Evolutionary conservation across 2,888 invertebrate species (phyloP), one percentile per base, ranked within the genome.

Genomic region (Tinea pellionella): DNA sequence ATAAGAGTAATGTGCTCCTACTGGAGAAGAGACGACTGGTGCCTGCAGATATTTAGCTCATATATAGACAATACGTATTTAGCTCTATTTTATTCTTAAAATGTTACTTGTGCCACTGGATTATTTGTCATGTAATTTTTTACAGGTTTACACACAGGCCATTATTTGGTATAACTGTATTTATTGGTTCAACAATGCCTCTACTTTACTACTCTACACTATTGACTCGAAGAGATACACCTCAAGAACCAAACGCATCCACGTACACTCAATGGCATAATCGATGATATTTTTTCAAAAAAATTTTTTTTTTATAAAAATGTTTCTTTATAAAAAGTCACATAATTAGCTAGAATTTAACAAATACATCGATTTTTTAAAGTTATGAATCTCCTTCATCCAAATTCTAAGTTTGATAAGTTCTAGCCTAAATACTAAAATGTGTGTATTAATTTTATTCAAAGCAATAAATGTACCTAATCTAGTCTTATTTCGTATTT

Each of bases 61-160:
- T n/a, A n/a, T n/a, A n/a, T n/a, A n/a, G n/a, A n/a, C n/a, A n/a
- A n/a, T n/a, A n/a, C n/a, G n/a, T n/a, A n/a, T n/a, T n/a, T n/a
- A n/a, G n/a, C n/a, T n/a, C n/a, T n/a, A n/a, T n/a, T n/a, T n/a
- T n/a, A n/a, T n/a, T n/a, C n/a, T n/a, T n/a, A n/a, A n/a, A n/a
- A n/a, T n/a, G n/a, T n/a, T n/a, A n/a, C n/a, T n/a, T n/a, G n/a
- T n/a, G n/a, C n/a, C n/a, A 18, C 3, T 13, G 2, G 24, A 24
- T 2, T 24, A 3, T 24, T 24, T 3, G 6, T 24, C 3, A 24
- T 24, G 24, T 24, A 24, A 24, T 24, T 24, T 9, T n/a, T 53
- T 24, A 0, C 68, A 82, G 86, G 86, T 66, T 86, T 51, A 67
- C 82, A 1, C 76, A 85, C 68, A 84, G 80, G 64, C 82, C 87